Evolutionary conservation across 2,113 vertebrate species (phyloP).

Genomic region (Ciconia boyciana): DNA sequence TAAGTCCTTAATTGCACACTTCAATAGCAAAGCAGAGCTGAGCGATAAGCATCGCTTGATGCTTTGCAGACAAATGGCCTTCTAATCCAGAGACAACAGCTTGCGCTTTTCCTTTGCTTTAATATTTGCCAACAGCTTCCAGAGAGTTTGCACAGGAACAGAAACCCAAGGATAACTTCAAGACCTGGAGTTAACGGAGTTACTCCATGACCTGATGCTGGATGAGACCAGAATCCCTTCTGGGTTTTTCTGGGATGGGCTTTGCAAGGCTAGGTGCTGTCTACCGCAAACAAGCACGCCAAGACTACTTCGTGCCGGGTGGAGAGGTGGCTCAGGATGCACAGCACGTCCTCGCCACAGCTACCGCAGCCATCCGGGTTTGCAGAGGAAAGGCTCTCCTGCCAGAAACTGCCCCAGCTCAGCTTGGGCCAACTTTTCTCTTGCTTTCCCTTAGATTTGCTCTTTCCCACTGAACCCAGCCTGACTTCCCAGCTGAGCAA

Average conservation of each 20-base stretch:
- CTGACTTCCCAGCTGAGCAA: background rate
- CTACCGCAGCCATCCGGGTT: too few species aligned
- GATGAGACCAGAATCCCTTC: background rate
- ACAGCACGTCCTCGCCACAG: rapidly evolving
- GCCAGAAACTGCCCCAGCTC: background rate
- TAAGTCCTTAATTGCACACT: background rate
- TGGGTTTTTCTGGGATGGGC: background rate
- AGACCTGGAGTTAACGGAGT: background rate
- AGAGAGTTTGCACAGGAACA: background rate
- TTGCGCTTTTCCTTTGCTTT: background rate
- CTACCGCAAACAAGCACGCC: background rate
- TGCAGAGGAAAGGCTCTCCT: background rate
- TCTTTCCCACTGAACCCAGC: background rate
- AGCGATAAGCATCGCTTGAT: background rate
- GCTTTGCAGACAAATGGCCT: background rate
- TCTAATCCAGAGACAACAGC: background rate
- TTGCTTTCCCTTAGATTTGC: background rate
- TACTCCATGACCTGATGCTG: background rate
- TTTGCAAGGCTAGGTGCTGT: background rate
- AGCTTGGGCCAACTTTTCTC: background rate
- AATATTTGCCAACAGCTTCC: background rate
- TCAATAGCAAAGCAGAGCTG: background rate
- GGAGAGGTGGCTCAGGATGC: background rate
- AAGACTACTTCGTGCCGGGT: background rate
- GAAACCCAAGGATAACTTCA: background rate